Evolutionary conservation across 2,888 invertebrate species (phyloP), one percentile per base, ranked within the genome.

Genomic region (Thalpophila matura): DNA sequence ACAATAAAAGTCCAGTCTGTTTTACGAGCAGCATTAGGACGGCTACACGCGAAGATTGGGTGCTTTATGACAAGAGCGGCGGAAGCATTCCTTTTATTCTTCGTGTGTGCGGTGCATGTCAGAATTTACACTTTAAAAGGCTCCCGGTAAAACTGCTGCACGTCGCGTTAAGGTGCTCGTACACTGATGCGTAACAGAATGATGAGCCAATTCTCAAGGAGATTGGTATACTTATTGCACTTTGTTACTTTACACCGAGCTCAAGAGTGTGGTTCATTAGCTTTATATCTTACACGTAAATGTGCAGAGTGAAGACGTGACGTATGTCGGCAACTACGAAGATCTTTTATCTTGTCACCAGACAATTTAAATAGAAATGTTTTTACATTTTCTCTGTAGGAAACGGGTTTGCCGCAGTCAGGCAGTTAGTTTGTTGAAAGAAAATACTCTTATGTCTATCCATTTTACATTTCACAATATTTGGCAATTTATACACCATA

Each of bases 91-190:
- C 35, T 72, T 66, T 66, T 77, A 59, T 72, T 58, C 22, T 14
- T 42, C 33, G 33, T 31, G 43, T 71, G 51, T 57, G 56, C 40
- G 65, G 27, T 55, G 58, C 61, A 43, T 46, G 53, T 53, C 77
- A 46, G 61, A 72, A 76, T 66, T 59, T 62, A 66, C 49, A 72
- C 55, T 66, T 58, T 66, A 72, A 77, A 77, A 72, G 40, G 54
- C 38, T 53, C 40, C 29, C 40, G 24, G 54, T 45, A 49, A 54
- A 66, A 70, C 33, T 64, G 74, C 16, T 43, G 9, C 29, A 29
- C 66, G 16, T 53, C 12, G 42, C 10, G 38, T 37, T 53, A 50
- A 35, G 59, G 35, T 45, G n/a, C 14, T 31, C 18, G 29, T 14
- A 35, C 18, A 65, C 67, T 43, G 46, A 14, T 16, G 9, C 20